Evolutionary conservation across 2,113 vertebrate genomes (phyloP).

Genomic region (Pyxicephalus adspersus): DNA sequence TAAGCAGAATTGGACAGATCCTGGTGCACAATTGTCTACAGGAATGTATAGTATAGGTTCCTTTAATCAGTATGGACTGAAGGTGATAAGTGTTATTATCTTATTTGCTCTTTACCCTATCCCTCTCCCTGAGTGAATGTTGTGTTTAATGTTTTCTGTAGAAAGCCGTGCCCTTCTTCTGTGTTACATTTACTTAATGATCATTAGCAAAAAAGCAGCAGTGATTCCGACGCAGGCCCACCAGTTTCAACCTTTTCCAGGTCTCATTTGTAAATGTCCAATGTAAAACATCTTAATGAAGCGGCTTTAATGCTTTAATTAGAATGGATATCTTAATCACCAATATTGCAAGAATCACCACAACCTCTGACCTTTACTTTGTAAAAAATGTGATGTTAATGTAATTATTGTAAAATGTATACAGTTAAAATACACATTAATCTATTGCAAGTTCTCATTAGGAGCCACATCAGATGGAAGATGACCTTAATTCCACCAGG

Average conservation of each 20-base stretch:
- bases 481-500: too few relatives aligned
- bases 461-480: not conserved
- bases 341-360: not conserved
- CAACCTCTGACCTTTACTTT: not conserved
- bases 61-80: too few relatives aligned
- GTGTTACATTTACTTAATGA: not conserved
- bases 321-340: not conserved
- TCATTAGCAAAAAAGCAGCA: slow-evolving; percentile 2
- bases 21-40: too few relatives aligned
- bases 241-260: not conserved
- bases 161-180: not conserved
- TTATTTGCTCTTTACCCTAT: too few relatives aligned
- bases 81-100: too few relatives aligned
- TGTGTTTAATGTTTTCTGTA: too few relatives aligned
- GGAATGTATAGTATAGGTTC: too few relatives aligned
- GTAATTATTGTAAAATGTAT: not conserved
- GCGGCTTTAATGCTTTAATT: not conserved
- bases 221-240: not conserved
- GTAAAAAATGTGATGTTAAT: not conserved
- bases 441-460: not conserved
- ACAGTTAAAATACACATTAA: not conserved
- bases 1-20: too few relatives aligned
- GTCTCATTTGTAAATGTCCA: not conserved
- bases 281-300: slow-evolving; percentile 6
- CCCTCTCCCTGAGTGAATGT: too few relatives aligned